Evolutionary conservation across 2,888 invertebrate genomes (phyloP).

Genomic region (Temnothorax rugatulus): DNA sequence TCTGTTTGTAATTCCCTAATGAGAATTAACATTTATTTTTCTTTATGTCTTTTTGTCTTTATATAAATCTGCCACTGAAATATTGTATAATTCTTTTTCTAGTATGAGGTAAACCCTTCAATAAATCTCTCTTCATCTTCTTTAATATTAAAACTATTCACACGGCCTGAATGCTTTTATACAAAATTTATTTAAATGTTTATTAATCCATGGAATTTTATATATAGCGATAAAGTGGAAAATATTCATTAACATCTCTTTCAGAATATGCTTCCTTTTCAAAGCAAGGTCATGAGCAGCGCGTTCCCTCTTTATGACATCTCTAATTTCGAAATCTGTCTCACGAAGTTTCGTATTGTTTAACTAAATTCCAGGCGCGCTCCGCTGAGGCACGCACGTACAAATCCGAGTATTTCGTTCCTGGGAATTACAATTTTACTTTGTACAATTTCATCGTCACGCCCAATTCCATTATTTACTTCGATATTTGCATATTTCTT

Average conservation of each 20-base stretch:
- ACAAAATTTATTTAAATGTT: background rate
- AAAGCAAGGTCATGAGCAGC: constrained; percentile 39
- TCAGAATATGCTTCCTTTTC: constrained; percentile 22
- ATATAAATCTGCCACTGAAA: background rate
- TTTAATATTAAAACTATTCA: background rate
- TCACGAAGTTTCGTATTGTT: constrained; percentile 49
- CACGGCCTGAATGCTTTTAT: background rate
- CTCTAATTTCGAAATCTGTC: constrained; percentile 37
- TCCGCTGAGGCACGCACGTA: background rate
- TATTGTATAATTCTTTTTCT: background rate
- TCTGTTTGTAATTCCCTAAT: background rate
- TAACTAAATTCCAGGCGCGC: constrained; percentile 25
- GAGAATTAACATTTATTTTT: background rate
- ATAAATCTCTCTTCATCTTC: background rate
- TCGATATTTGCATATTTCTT: constrained; percentile 43
- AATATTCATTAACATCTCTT: constrained; percentile 8
- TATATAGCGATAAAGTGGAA: background rate
- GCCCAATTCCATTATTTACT: background rate
- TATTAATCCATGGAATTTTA: constrained; percentile 7
- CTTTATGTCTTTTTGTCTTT: background rate
- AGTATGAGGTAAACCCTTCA: background rate
- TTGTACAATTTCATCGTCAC: constrained; percentile 4
- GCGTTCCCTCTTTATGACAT: constrained; percentile 16
- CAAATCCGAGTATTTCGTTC: constrained; percentile 11
- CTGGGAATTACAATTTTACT: constrained; percentile 41